Evolutionary conservation across 2,888 invertebrate genomes (phyloP).

Genomic region (Aromia moschata): DNA sequence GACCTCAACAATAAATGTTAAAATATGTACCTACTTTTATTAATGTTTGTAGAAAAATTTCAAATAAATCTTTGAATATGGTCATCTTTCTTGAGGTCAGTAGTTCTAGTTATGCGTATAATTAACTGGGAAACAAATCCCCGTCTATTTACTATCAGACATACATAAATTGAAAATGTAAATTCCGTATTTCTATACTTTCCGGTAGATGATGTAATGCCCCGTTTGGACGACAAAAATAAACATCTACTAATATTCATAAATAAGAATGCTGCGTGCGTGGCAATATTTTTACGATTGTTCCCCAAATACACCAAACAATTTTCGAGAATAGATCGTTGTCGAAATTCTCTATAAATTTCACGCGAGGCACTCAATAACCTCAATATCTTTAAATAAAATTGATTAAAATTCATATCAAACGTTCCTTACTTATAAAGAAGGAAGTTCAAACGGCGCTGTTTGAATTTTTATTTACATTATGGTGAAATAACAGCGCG

Average conservation of each 20-base stretch:
- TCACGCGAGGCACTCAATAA: conserved; percentile 31
- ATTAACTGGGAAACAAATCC: too few relatives aligned
- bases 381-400: conserved; percentile 42
- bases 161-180: too few relatives aligned
- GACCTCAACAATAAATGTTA: too few relatives aligned
- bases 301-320: conserved; percentile 2
- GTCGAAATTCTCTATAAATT: conserved; percentile 38
- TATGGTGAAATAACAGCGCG: conserved; percentile 48
- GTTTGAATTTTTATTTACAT: conserved; percentile 50
- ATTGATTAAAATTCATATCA: conserved; percentile 40
- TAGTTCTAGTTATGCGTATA: too few relatives aligned
- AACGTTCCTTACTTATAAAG: conserved; percentile 37
- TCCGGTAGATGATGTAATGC: too few relatives aligned
- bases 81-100: too few relatives aligned
- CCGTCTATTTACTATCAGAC: too few relatives aligned
- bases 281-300: not conserved
- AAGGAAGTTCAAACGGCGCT: conserved; percentile 48
- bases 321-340: conserved; percentile 31
- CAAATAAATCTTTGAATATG: too few relatives aligned
- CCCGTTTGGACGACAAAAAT: too few relatives aligned
- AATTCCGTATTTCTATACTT: too few relatives aligned
- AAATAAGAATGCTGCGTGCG: not conserved
- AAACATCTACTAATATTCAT: conserved; percentile 4
- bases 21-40: too few relatives aligned
- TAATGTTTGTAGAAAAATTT: too few relatives aligned